Percentiles rank a stretch among this genome's conserved stretches.
Conservation (phyloP, 1,140 invertebrate species). For the Drosophila auraria region DNA sequence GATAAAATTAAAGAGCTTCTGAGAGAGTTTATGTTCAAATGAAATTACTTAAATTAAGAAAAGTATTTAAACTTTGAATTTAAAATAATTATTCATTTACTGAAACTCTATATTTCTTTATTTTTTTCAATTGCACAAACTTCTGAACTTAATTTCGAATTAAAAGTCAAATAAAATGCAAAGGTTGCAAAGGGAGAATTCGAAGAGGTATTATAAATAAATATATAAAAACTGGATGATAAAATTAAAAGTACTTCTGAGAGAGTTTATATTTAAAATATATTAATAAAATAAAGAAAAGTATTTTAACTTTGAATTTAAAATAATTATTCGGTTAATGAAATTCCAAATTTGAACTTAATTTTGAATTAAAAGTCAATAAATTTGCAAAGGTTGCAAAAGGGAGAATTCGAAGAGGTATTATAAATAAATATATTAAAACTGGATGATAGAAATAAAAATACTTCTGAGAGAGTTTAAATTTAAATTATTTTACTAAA, state of each 20-base stretch:
- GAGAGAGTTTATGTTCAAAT: not conserved
- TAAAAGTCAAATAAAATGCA: no score
- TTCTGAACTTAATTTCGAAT: no score
- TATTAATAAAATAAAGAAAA: not conserved
- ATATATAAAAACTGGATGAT: not conserved
- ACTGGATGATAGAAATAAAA: no score
- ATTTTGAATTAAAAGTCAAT: conserved; percentile 22
- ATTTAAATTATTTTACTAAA: not conserved
- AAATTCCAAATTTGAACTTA: no score
- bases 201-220: not conserved
- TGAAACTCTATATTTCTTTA: no score
- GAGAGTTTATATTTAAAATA: not conserved
- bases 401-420: not conserved
- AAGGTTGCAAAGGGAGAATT: no score
- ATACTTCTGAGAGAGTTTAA: no score
- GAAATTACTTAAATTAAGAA: not conserved
- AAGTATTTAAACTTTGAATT: not conserved
- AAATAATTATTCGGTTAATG: no score
- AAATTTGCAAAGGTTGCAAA: not conserved
- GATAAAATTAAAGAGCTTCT: no score
- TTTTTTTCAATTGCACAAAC: no score
- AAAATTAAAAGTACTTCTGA: no score
- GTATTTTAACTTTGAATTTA: not conserved
- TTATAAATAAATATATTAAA: not conserved
- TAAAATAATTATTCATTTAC: no score